Evolutionary conservation across 2,888 invertebrate species (phyloP), one percentile per base, ranked within the genome.

Genomic region (Caenorhabditis auriculariae): DNA sequence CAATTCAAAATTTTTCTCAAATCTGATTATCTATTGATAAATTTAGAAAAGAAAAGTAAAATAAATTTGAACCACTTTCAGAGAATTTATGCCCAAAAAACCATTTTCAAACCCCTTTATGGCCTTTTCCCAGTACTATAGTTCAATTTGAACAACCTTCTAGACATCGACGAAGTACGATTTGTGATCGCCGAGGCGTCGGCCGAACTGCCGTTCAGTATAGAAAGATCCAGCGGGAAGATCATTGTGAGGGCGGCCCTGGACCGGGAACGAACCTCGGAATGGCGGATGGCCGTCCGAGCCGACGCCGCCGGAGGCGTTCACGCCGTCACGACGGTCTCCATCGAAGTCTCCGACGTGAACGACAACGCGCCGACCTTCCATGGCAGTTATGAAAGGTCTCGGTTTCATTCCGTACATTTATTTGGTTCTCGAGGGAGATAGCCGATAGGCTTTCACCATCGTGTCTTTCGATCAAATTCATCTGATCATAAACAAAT

Each of bases 171-270:
- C 17, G 70, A 64, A 28, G 64, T 67, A 19, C 61, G 69, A 19
- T 76, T 68, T 49, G 54, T 66, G 4, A 61, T 75, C 26, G 60
- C 53, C 19, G 63, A 60, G 32, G 47, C 62, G 6, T 24, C 47
- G 1, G 54, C 47, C 2, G 65, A 64, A 15, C 42, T 75, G 4
- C 77, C 77, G 17, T 92, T 93, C 83, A 87, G 89, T 38, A 87
- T 94, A 43, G 92, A 94, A 81, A 89, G 90, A 42, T 88, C 88
- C 1, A 88, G 88, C 1, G 95, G 94, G 0, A 90, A 91, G 73
- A 84, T 95, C 6, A 89, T 89, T 81, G 89, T 94, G 0, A 90
- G 91, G 64, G 90, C 91, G 0, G 88, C 89, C 75, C 84, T 95
- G 52, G 94, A 96, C 83, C 87, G 94, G 27, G 95, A 95, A 83